Evolutionary conservation across 2,113 vertebrate genomes (phyloP), one percentile per base, ranked within the genome.

Genomic region (Coturnix japonica): DNA sequence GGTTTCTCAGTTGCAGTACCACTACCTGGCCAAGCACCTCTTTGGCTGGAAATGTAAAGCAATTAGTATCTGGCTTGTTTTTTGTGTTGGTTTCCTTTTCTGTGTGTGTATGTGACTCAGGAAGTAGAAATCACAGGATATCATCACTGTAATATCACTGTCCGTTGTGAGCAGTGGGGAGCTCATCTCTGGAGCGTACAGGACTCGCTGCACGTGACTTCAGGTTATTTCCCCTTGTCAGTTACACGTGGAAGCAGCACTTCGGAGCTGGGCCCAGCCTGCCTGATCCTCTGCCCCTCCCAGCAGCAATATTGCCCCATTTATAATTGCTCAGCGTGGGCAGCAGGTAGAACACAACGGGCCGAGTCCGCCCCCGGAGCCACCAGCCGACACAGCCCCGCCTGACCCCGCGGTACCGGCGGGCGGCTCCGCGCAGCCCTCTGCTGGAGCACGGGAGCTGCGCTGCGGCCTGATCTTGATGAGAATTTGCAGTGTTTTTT

Each of bases 401-500:
- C 53, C 53, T 54, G 28, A 54, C 28, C 53, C 28, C 53, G 53
- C 16, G 53, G 15, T 54, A 28, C 53, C 25, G 7, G 25, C 51
- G 51, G 51, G 51, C 51, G 13, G 26, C 51, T 53, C 51, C 51
- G 51, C 26, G 26, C 26, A 26, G 51, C 51, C 51, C 95, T 87
- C 96, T 96, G 21, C 51, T 5, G 31, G 77, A 59, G 61, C 44
- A n/a, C 46, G 8, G 44, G n/a, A 15, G 28, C 53, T 31, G 28
- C 53, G 17, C 53, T 31, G 15, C 16, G 53, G 25, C n/a, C n/a
- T n/a, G n/a, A 0, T 8, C 13, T 10, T 10, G 35, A 67, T 25
- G 30, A 0, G 3, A 3, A 0, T 73, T 60, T 33, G 39, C 57
- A 0, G 1, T 26, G 13, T 51, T 51, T 51, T 51, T 47, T 16